A percentile compares a stretch with the other conserved stretches of the same genome.
Evolutionary conservation across 1,140 invertebrate species (phyloP).

Genomic region (Drosophila azteca): DNA sequence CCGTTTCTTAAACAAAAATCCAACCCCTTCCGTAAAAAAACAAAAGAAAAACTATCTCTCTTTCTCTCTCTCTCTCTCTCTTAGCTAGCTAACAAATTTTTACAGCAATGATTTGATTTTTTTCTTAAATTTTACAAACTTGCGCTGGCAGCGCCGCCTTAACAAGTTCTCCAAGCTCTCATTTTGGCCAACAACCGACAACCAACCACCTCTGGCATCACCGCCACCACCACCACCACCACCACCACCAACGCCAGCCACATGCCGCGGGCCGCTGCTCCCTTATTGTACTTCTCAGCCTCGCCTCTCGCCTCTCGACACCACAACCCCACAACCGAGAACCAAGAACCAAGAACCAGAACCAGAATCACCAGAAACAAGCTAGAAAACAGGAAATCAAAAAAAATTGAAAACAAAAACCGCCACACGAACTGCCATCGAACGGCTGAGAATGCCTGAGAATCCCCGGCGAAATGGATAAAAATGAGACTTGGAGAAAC

Average conservation of each 20-base stretch:
- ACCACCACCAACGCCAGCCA: constrained; percentile 19
- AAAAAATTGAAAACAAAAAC: constrained; percentile 25
- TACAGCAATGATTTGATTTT: constrained; percentile 83
- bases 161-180: constrained; percentile 77
- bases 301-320: constrained; percentile 33
- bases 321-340: constrained; percentile 4
- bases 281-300: constrained; percentile 17
- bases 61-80: constrained; percentile 37
- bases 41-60: constrained; percentile 41
- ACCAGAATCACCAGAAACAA: constrained; percentile 23
- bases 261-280: constrained; percentile 14
- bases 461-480: background rate
- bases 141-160: constrained; percentile 78
- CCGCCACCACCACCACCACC: background rate
- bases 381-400: constrained; percentile 24
- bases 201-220: no score
- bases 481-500: constrained; percentile 70
- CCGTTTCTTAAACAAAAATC: constrained; percentile 29
- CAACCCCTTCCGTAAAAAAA: constrained; percentile 2
- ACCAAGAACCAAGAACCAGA: no score
- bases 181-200: constrained; percentile 33
- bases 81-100: constrained; percentile 63
- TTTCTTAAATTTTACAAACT: constrained; percentile 77
- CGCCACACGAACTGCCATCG: constrained; percentile 36
- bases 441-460: constrained; percentile 7